These are phyloP conservation scores for Orthosia incerta DNA, from an alignment of 2,888 invertebrate species.

Conservation along the genomic window DNA sequence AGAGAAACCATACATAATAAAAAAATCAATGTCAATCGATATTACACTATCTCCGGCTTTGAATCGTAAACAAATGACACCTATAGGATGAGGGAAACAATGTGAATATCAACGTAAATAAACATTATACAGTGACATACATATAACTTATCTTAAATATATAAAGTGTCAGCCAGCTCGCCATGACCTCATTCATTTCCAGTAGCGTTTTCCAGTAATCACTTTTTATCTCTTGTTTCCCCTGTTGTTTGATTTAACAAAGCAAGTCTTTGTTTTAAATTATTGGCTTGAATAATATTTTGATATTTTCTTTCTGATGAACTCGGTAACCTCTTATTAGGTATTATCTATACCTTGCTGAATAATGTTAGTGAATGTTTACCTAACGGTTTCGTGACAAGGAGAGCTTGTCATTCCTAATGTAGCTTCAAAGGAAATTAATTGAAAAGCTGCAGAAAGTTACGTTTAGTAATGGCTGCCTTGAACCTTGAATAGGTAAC, in stretches of 20 bases:
- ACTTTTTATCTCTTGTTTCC: slow-evolving; percentile 45
- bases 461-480: slow-evolving; percentile 53
- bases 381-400: slow-evolving; percentile 62
- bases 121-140: slow-evolving; percentile 38
- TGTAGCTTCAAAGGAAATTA: slow-evolving; percentile 57
- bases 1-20: too few species aligned
- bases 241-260: slow-evolving; percentile 4
- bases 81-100: slow-evolving; percentile 5
- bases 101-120: slow-evolving; percentile 20
- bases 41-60: not conserved
- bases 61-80: slow-evolving; percentile 2
- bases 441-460: slow-evolving; percentile 62
- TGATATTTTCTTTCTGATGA: not conserved
- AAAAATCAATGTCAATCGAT: slow-evolving; percentile 5
- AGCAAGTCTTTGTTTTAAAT: not conserved
- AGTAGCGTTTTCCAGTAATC: slow-evolving; percentile 55
- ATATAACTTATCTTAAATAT: slow-evolving; percentile 57
- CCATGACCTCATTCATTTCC: slow-evolving; percentile 64
- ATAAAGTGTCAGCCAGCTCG: slow-evolving; percentile 38
- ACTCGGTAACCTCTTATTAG: slow-evolving; percentile 4
- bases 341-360: not conserved
- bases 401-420: slow-evolving; percentile 55
- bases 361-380: slow-evolving; percentile 41
- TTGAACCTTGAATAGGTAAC: slow-evolving; percentile 65
- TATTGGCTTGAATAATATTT: not conserved